Conservation (phyloP, 2,113 vertebrate genomes). For the Phrynosoma blainvillii region DNA sequence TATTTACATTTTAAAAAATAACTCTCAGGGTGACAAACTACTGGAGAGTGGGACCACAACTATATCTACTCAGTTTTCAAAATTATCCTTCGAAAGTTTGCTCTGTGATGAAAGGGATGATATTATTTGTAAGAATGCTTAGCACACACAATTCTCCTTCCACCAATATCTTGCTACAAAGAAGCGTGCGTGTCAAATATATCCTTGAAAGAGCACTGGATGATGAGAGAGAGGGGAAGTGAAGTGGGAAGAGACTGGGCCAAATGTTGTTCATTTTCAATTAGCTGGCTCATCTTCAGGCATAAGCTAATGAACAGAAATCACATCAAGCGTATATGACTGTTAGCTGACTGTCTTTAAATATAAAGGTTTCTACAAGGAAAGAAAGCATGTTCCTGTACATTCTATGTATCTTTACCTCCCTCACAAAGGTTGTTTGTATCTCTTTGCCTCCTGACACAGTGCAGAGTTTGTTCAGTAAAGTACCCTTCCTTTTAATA, state of each 20-base stretch:
- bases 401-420: constrained; percentile 45
- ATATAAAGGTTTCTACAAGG: constrained; percentile 25
- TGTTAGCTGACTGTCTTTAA: constrained; percentile 54
- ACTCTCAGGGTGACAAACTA: no score
- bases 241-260: constrained; percentile 42
- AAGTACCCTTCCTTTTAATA: constrained; percentile 76
- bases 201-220: constrained; percentile 54
- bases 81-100: no score
- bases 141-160: background rate
- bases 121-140: background rate
- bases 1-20: no score
- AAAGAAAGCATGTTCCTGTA: constrained; percentile 65
- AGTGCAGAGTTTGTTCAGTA: constrained; percentile 68
- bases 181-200: constrained; percentile 42
- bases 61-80: no score
- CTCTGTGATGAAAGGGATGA: no score
- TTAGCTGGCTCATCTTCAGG: constrained; percentile 44
- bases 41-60: no score
- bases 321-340: constrained; percentile 33
- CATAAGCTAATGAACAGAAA: constrained; percentile 58
- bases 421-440: constrained; percentile 73
- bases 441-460: constrained; percentile 65
- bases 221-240: constrained; percentile 22
- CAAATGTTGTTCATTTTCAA: constrained; percentile 44
- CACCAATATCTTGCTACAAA: constrained; percentile 48